Evolutionary conservation across 1,140 invertebrate genomes (phyloP).

Genomic region (Hirudo medicinalis): DNA sequence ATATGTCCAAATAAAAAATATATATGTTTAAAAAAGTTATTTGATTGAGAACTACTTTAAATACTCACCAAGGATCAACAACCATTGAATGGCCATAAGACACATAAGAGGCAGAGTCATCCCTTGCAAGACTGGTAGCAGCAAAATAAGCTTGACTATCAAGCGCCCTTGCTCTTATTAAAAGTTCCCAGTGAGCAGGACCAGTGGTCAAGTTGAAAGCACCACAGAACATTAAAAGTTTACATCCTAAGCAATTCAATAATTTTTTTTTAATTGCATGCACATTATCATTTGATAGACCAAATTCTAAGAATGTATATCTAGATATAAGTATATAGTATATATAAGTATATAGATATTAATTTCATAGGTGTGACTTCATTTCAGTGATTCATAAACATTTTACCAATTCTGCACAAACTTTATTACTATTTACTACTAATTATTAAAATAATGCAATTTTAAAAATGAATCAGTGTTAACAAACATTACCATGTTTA

Average conservation of each 20-base stretch:
- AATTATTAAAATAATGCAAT: no score
- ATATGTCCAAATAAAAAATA: background rate
- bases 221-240: conserved; percentile 74
- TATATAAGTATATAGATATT: no score
- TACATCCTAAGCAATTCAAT: conserved; percentile 51
- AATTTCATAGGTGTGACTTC: no score
- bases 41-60: background rate
- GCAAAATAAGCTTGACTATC: conserved; percentile 60
- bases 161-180: conserved; percentile 62
- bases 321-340: no score
- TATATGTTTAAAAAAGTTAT: background rate
- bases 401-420: no score
- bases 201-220: conserved; percentile 93
- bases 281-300: no score
- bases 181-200: conserved; percentile 75
- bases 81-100: conserved; percentile 77
- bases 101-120: conserved; percentile 57
- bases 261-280: no score
- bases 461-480: background rate
- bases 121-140: conserved; percentile 55
- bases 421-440: no score
- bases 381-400: no score
- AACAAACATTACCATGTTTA: conserved; percentile 47
- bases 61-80: conserved; percentile 61
- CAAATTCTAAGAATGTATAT: no score